phyloP scores from a whole-genome alignment of 2,113 vertebrate genomes.

The Crypturellus undulatus region DNA sequence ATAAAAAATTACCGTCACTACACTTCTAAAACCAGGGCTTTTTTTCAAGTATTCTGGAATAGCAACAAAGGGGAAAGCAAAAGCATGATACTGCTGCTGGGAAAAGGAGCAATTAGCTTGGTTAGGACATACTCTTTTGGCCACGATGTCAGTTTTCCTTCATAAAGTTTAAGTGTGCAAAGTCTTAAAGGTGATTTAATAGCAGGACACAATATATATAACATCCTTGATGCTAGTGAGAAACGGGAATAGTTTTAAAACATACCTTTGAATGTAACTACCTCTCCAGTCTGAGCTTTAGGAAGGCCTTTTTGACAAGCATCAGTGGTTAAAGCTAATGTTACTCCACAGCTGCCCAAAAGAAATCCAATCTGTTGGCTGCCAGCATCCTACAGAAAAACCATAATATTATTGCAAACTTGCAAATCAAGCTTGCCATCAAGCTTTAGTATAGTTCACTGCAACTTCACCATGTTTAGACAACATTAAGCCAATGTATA shows the following conservation, averaged over 20 bases:
- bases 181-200: background rate
- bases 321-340: conserved; percentile 92
- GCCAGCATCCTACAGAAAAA: conserved; percentile 88
- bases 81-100: background rate
- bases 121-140: too few relatives aligned
- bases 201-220: background rate
- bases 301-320: conserved; percentile 97
- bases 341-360: conserved; percentile 93
- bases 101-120: background rate
- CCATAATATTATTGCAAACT: background rate
- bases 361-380: conserved; percentile 96
- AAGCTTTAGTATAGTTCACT: background rate
- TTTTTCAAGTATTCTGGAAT: background rate
- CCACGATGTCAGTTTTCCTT: background rate
- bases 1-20: background rate
- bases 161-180: background rate
- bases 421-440: background rate
- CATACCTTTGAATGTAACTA: conserved; percentile 94
- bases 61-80: background rate
- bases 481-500: background rate
- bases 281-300: conserved; percentile 94
- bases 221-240: background rate
- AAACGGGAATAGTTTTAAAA: background rate
- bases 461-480: background rate
- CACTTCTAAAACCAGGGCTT: background rate